These are phyloP conservation scores for Neotoma lepida DNA, from an alignment of 2,113 vertebrate species.

Conservation along the genomic window DNA sequence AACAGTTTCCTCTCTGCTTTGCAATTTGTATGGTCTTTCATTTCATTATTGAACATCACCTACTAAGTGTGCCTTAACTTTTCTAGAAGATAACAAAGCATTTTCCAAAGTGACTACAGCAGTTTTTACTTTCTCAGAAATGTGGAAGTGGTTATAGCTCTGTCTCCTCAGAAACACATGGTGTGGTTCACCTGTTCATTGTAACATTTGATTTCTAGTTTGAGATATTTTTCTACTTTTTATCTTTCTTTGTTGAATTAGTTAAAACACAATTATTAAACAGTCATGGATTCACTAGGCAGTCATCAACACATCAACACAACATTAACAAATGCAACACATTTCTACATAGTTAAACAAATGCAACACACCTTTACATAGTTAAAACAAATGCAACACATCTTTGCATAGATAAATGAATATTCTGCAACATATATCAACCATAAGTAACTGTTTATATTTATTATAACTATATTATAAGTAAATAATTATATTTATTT, in stretches of 20 bases:
- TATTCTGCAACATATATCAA: neutral
- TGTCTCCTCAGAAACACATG: neutral
- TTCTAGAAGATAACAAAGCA: neutral
- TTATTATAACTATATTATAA: neutral
- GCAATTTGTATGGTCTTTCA: neutral
- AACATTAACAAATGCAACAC: no score
- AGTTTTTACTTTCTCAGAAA: neutral
- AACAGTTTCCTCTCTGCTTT: neutral
- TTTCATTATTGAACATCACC: neutral
- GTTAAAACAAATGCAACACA: no score
- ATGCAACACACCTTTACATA: no score
- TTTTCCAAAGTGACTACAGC: neutral
- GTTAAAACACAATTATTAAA: neutral
- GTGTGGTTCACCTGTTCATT: neutral
- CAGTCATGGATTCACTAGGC: neutral
- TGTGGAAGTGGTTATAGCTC: neutral
- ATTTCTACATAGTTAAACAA: no score
- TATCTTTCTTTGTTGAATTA: neutral
- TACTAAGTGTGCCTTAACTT: neutral
- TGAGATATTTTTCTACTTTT: neutral
- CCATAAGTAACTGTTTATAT: neutral
- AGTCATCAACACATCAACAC: no score
- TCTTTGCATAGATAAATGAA: no score
- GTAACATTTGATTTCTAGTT: neutral
- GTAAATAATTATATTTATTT: neutral